Percentiles rank a stretch among this genome's conserved stretches.
These are phyloP conservation scores for Spea multiplicata DNA, from an alignment of 2,113 vertebrate genomes.

Conservation along the genomic window DNA sequence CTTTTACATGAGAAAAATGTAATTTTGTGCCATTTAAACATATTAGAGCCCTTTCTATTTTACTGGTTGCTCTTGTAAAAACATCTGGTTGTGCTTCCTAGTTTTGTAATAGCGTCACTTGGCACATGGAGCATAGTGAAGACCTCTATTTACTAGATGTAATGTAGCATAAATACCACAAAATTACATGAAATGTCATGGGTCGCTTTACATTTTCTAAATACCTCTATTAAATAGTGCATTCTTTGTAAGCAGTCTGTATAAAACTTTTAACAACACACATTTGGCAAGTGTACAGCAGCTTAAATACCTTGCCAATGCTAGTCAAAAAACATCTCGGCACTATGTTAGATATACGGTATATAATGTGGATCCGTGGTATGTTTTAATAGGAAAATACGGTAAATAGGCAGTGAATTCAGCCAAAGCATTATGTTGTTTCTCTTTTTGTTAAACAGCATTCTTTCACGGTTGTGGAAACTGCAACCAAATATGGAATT, in stretches of 20 bases:
- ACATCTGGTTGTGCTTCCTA: not conserved
- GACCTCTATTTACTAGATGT: not conserved
- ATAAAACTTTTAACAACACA: not conserved
- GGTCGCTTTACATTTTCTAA: too few relatives aligned
- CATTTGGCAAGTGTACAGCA: not conserved
- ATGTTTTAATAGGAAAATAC: not conserved
- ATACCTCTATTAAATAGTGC: not conserved
- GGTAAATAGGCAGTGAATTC: not conserved
- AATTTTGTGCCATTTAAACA: not conserved
- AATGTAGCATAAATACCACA: not conserved
- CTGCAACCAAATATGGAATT: too few relatives aligned
- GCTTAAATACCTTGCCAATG: not conserved
- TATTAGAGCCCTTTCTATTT: not conserved
- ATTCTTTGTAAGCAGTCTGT: not conserved
- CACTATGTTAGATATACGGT: not conserved
- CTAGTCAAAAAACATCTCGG: not conserved
- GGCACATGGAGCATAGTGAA: not conserved
- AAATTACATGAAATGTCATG: not conserved
- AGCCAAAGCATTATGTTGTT: not conserved
- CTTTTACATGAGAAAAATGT: not conserved
- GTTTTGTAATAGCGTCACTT: not conserved
- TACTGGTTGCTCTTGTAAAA: not conserved
- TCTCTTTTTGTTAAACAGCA: not conserved
- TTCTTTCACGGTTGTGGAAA: not conserved
- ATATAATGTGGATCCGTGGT: not conserved